A percentile compares a stretch with the other conserved stretches of the same genome.
Evolutionary conservation across 2,113 vertebrate genomes (phyloP).

Genomic region (Columbina picui): DNA sequence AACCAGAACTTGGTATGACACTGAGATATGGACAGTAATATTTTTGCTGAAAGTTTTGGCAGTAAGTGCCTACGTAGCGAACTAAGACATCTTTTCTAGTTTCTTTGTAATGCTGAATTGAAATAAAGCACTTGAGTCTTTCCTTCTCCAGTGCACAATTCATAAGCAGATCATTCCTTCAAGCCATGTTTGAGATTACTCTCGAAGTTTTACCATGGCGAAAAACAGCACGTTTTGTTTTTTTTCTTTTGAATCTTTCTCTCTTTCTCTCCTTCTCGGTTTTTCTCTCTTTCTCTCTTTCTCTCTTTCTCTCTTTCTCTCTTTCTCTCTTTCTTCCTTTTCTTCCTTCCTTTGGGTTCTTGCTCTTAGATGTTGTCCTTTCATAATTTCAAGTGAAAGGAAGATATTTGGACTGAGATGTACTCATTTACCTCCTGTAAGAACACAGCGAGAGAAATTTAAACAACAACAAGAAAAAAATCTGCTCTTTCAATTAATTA

Average conservation of each 20-base stretch:
- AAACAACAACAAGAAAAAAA: neutral
- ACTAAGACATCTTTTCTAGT: neutral
- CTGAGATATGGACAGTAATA: neutral
- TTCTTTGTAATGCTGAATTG: neutral
- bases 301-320: no score
- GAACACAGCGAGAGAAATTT: neutral
- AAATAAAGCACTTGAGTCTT: neutral
- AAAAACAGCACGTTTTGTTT: neutral
- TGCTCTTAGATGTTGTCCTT: neutral
- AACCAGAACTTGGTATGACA: slow-evolving; percentile 14
- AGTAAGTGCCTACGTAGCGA: neutral
- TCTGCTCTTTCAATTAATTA: neutral
- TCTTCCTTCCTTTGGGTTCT: no score
- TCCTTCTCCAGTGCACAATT: neutral
- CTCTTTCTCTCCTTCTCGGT: no score
- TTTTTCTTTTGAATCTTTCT: no score
- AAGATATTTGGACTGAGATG: neutral
- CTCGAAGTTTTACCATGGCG: neutral
- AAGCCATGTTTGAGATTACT: neutral
- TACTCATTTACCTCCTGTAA: neutral
- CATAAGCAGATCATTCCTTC: neutral
- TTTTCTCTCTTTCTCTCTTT: no score
- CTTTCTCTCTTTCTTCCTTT: no score
- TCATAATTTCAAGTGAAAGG: neutral
- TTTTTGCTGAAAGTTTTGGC: neutral